Base-by-base conservation (phyloP, 2,113 vertebrate species). In the Dendropsophus ebraccatus region DNA sequence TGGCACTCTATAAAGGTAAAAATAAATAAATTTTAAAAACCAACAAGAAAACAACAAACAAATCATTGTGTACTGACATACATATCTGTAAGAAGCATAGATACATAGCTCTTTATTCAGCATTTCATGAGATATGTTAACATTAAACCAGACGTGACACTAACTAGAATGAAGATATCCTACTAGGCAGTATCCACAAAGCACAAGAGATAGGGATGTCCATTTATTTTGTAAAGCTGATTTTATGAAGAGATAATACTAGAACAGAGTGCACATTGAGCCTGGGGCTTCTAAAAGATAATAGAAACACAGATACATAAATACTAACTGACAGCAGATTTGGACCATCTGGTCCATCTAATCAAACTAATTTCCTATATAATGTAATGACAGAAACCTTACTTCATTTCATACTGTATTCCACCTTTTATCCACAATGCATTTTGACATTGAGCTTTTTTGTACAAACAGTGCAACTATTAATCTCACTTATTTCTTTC, bases 171-270 rank as follows among this genome's bases (percentile, higher is more conserved):
- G 60, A 62, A 60, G 13, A 67, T 35, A 81, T 74, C 65, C n/a
- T 62, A 74, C 73, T 81, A 81, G 78, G 54, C 25, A 50, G 45
- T 25, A 58, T 56, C 35, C 77, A 77, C 56, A 81, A 73, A 86
- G 56, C 35, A 47, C 67, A 87, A 60, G 28, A 47, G 41, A 72
- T n/a, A 56, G 78, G 52, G 67, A 74, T 79, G 41, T 52, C 77
- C 65, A 87, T 86, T 86, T 86, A 86, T 52, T 41, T 25, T 65
- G 17, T 81, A 69, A 86, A 81, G 69, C 67, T 87, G 52, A 81
- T 81, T 86, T 81, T 81, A 87, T 87, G 69, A 87, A 87, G 67
- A 87, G 78, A 52, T 81, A 87, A 86, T 87, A 79, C 85, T 35
- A 87, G 54, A 67, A 49, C 67, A 87, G 69, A 81, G 85, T 87